Base-by-base conservation (phyloP, 92 coral and sea anemone species). In the Ricordea florida region DNA sequence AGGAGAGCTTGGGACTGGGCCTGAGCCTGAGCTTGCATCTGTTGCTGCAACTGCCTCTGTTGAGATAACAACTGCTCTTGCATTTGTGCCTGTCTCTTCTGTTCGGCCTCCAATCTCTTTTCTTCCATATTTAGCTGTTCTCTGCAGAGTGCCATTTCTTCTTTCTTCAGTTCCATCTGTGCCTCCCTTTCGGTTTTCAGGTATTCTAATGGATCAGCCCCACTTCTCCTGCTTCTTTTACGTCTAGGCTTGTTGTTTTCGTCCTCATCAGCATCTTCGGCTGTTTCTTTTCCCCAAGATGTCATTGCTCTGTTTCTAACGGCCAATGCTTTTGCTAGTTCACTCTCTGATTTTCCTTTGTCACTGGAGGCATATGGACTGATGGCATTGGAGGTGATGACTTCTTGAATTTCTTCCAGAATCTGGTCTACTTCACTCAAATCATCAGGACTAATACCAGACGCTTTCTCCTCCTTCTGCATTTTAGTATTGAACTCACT, bases 331-430 rank as follows among this genome's bases (percentile, higher is more conserved):
- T 76, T 76, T 0, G 28, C 28, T 74, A 74, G 42, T 31, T 74
- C 80, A 74, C 47, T 45, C 24, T 74, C 72, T 36, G 65, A 50
- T 50, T 50, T 50, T 50, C 57, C 76, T 65, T 76, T 64, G 65
- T 63, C 76, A 49, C 53, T 65, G 27, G 73, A 22, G 40, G 76
- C 8, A 43, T 48, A 35, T 35, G 28, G 48, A 46, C 10, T 0
- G 62, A 28, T 49, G 73, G 67, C 38, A 20, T 35, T 57, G 47
- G 84, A 68, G 16, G 53, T 42, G 41, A 56, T 69, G 44, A 69
- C 46, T 75, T 75, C 82, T 28, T 66, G 43, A n/a, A 75, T 75
- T 65, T 75, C 76, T 30, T 75, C 82, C 34, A 75, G 45, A 16
- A 75, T 11, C 37, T 75, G 62, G 24, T 75, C 82, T 16, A 29